Base-by-base conservation (phyloP, 2,888 invertebrate species). In the Tiliacea citrago region DNA sequence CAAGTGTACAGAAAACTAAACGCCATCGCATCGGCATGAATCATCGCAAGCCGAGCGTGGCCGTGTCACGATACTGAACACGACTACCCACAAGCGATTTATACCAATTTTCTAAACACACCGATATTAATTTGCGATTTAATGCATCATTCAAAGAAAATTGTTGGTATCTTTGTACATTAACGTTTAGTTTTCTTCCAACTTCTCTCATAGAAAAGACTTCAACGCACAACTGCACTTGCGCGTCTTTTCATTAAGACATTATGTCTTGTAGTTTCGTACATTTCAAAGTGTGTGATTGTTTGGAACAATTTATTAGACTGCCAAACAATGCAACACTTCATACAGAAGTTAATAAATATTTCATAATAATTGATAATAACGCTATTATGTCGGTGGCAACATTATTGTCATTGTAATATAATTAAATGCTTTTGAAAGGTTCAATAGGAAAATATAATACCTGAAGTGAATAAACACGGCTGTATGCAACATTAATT, bases 171-270 rank as follows among this genome's bases (percentile, higher is more conserved):
- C 5, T 39, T 9, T 39, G 1, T 21, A 29, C 16, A 2, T 39
- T 24, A 21, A 29, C 35, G 29, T 16, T 42, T 1, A 13, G 21
- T 47, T 39, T 60, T 49, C 68, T 58, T 49, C 2, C 5, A 35
- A 53, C n/a, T 53, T 62, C 29, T 77, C 18, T 62, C 76, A 79
- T 89, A 86, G 80, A 90, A 91, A 91, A 92, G 92, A 92, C 89
- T 84, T 91, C 91, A 91, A 91, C 91, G 91, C 88, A 77, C 47
- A 70, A 29, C 29, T 62, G 16, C 39, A 58, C 18, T 49, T 29
- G 60, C n/a, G 61, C 24, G 53, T 53, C 10, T 83, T 45, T 35
- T 12, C 21, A 62, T 21, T 16, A 8, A 47, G 58, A 35, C 5
- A 51, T 61, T 9, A 67, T 21, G 51, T 53, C 53, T 75, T 75